Evolutionary conservation across 1,140 invertebrate genomes (phyloP), one percentile per base, ranked within the genome.

Genomic region (Drosophila erecta): DNA sequence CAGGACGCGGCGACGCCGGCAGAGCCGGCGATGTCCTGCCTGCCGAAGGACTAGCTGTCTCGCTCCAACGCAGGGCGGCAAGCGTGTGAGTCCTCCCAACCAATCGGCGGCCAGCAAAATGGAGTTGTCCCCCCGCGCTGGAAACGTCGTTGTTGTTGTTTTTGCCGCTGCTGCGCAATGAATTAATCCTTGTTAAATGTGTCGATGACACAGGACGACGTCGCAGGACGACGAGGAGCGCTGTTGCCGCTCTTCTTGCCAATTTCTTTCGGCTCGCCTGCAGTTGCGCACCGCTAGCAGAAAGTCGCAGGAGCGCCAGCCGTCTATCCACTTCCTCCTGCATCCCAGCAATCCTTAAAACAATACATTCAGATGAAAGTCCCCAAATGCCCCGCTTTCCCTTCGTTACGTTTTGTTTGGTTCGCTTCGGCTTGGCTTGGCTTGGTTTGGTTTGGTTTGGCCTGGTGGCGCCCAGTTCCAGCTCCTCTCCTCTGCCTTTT

Each of bases 111-210:
- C 35, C 38, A 44, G 35, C 78, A 87, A 87, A 79, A 87, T 83
- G 75, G 79, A 86, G 81, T 80, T 71, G 43, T n/a, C 27, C 47
- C 49, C 22, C 10, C 44, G 2, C 43, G 3, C 44, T 12, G 2
- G 3, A 17, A 17, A 10, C 2, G 14, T 10, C n/a, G 12, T n/a
- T 47, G 50, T 56, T 66, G 75, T 59, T 71, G 65, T 56, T 44
- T 12, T 44, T 53, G 62, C 54, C 70, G 65, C 38, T 79, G 79
- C 47, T 60, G 80, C 89, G 89, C 77, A 87, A 90, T 87, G 89
- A 90, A 90, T 90, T 90, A 90, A 80, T 78, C 64, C 70, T 90
- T 70, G 89, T 90, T 90, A 90, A 90, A 90, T 85, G 89, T 71
- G 79, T 64, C 83, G 86, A 62, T 46, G 66, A 61, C 55, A 70